phyloP scores from a whole-genome alignment of 1,140 invertebrate species.

The Argopecten irradians region DNA sequence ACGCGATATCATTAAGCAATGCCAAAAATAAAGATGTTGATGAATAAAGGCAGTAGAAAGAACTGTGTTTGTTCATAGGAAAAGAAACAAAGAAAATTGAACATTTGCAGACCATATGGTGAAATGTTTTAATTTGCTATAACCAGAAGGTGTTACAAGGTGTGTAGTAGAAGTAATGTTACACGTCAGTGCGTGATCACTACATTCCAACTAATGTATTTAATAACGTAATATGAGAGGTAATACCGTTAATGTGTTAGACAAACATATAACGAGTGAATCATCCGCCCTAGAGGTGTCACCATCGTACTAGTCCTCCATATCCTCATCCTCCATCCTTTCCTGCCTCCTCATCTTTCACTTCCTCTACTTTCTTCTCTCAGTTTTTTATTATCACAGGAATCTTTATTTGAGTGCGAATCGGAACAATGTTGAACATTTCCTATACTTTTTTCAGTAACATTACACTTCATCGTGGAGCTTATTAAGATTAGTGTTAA shows the following conservation, averaged over 20 bases:
- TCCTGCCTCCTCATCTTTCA: background rate
- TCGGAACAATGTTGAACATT: too few relatives aligned
- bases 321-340: background rate
- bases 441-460: too few relatives aligned
- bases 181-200: background rate
- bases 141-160: background rate
- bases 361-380: background rate
- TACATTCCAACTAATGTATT: background rate
- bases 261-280: background rate
- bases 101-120: background rate
- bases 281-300: background rate
- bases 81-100: background rate
- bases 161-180: background rate
- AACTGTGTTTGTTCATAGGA: background rate
- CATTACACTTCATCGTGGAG: too few relatives aligned
- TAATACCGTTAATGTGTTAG: background rate
- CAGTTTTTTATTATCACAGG: background rate
- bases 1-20: slow-evolving; percentile 21
- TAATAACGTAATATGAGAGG: background rate
- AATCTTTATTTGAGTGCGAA: too few relatives aligned
- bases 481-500: too few relatives aligned
- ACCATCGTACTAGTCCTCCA: background rate
- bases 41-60: slow-evolving; percentile 1
- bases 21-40: slow-evolving; percentile 22
- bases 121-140: background rate